These are phyloP conservation scores for Aspidapion aeneum DNA, from an alignment of 2,888 invertebrate species.

Conservation along the genomic window DNA sequence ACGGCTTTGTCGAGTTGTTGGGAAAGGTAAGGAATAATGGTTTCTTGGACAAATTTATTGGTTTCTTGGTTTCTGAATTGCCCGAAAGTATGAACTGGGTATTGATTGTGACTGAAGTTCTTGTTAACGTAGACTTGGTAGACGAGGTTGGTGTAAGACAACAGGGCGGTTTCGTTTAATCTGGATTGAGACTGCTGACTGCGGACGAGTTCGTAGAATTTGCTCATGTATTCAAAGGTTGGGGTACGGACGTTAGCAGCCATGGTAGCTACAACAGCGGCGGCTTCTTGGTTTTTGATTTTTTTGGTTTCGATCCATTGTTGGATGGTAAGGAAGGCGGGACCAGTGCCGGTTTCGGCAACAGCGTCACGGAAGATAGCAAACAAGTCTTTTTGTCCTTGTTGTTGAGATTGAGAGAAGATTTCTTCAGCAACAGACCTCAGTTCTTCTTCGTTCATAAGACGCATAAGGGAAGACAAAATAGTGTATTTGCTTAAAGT, in stretches of 20 bases:
- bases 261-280: slow-evolving; percentile 54
- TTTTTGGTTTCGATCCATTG: slow-evolving; percentile 57
- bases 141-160: slow-evolving; percentile 58
- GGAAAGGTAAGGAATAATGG: slow-evolving; percentile 59
- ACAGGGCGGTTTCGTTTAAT: slow-evolving; percentile 57
- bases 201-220: slow-evolving; percentile 57
- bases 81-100: slow-evolving; percentile 64
- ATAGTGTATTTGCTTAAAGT: slow-evolving; percentile 63
- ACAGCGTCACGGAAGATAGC: slow-evolving; percentile 64
- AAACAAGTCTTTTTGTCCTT: slow-evolving; percentile 52
- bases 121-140: slow-evolving; percentile 59
- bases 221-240: slow-evolving; percentile 58
- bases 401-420: slow-evolving; percentile 44
- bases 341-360: slow-evolving; percentile 64
- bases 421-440: slow-evolving; percentile 53
- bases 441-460: slow-evolving; percentile 61
- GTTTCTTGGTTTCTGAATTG: slow-evolving; percentile 54
- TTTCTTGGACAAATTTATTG: slow-evolving; percentile 49
- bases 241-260: slow-evolving; percentile 57
- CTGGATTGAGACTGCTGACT: slow-evolving; percentile 51
- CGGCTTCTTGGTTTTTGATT: slow-evolving; percentile 54
- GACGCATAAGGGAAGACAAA: slow-evolving; percentile 55
- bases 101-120: slow-evolving; percentile 55
- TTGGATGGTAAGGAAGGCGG: slow-evolving; percentile 59
- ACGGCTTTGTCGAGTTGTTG: slow-evolving; percentile 55